Percentiles rank a stretch among this genome's conserved stretches.
phyloP scores from a whole-genome alignment of 2,113 vertebrate genomes.

The Martes martes region DNA sequence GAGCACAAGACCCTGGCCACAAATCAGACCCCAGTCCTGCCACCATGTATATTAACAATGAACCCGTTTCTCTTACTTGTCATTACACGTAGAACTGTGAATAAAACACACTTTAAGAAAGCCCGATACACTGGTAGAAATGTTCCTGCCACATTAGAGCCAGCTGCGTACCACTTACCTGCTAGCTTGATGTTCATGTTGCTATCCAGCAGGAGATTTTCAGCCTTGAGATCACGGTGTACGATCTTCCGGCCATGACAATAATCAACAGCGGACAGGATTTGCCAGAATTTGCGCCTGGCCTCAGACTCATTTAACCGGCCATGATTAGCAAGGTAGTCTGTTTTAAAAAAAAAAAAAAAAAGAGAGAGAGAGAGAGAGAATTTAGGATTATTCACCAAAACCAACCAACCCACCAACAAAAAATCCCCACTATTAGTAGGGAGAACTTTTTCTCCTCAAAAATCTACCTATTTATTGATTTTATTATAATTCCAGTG shows the following conservation, averaged over 20 bases:
- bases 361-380: background rate
- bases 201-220: slow-evolving; percentile 95
- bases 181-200: slow-evolving; percentile 99
- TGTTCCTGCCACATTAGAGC: background rate
- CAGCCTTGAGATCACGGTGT: slow-evolving; percentile 97
- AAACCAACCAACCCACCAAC: background rate
- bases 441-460: background rate
- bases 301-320: slow-evolving; percentile 94
- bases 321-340: slow-evolving; percentile 97
- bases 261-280: slow-evolving; percentile 96
- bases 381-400: slow-evolving; percentile 22
- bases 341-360: slow-evolving; percentile 77
- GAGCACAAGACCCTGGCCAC: background rate
- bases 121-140: background rate
- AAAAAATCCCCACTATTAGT: background rate
- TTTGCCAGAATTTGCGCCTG: slow-evolving; percentile 98
- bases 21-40: background rate
- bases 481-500: background rate
- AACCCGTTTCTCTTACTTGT: background rate
- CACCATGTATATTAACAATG: background rate
- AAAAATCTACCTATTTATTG: background rate
- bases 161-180: slow-evolving; percentile 81
- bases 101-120: background rate
- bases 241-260: slow-evolving; percentile 95
- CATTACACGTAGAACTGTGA: background rate